A percentile compares a stretch with the other conserved stretches of the same genome.
Evolutionary conservation across 2,888 invertebrate species (phyloP).

Genomic region (Reticulitermes lucifugus): DNA sequence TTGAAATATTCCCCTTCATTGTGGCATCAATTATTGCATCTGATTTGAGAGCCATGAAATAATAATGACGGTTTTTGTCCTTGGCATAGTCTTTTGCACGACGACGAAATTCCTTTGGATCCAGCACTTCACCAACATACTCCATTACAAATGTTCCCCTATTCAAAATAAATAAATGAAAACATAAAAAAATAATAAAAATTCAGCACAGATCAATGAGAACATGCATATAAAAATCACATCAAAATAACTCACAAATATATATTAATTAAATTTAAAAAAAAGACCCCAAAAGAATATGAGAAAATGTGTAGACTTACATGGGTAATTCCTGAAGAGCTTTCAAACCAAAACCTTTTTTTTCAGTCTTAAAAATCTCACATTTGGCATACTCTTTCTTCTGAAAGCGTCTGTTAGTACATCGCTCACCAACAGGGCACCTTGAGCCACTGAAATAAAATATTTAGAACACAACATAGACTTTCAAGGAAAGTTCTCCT

Average conservation of each 20-base stretch:
- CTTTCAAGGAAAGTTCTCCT: not conserved
- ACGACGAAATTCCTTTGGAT: slow-evolving; percentile 88
- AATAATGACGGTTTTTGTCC: slow-evolving; percentile 92
- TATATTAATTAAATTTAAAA: too few species aligned
- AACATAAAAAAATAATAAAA: not conserved
- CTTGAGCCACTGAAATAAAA: slow-evolving; percentile 80
- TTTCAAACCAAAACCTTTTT: slow-evolving; percentile 95
- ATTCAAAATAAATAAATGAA: slow-evolving; percentile 55
- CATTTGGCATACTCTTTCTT: slow-evolving; percentile 85
- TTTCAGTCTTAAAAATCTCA: slow-evolving; percentile 90
- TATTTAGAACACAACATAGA: not conserved
- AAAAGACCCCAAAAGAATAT: too few species aligned
- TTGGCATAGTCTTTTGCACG: slow-evolving; percentile 90
- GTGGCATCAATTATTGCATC: slow-evolving; percentile 98
- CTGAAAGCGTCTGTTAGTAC: slow-evolving; percentile 96
- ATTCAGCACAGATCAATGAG: not conserved
- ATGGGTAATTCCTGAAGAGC: slow-evolving; percentile 77
- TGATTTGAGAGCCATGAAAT: slow-evolving; percentile 96
- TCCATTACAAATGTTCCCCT: slow-evolving; percentile 97
- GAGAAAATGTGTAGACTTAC: slow-evolving; percentile 67
- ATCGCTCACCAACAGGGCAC: slow-evolving; percentile 90
- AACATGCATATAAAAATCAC: not conserved
- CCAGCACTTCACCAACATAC: slow-evolving; percentile 97
- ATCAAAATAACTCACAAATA: not conserved
- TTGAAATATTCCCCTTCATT: slow-evolving; percentile 92